Percentiles rank a stretch among this genome's conserved stretches.
phyloP scores from a whole-genome alignment of 2,888 invertebrate species.

The Ctena decussata region DNA sequence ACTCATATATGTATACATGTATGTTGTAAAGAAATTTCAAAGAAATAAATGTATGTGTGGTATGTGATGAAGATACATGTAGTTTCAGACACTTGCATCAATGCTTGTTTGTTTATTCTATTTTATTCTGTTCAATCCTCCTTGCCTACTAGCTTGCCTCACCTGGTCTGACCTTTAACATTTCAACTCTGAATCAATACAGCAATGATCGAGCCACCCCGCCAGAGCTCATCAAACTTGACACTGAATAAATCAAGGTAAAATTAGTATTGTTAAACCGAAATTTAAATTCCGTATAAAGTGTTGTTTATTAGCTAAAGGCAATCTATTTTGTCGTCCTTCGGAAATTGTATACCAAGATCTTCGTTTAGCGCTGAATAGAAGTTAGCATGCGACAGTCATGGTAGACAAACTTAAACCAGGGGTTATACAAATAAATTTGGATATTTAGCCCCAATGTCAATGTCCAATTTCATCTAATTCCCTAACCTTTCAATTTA shows the following conservation, averaged over 20 bases:
- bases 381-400: slow-evolving; percentile 7
- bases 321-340: neutral
- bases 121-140: too few relatives aligned
- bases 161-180: neutral
- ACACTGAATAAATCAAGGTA: slow-evolving; percentile 1
- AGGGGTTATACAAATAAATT: slow-evolving; percentile 12
- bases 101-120: too few relatives aligned
- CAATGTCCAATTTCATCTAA: slow-evolving; percentile 16
- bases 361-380: neutral
- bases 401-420: slow-evolving; percentile 2
- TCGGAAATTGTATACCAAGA: neutral
- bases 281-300: slow-evolving; percentile 14
- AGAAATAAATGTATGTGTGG: too few relatives aligned
- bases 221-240: neutral
- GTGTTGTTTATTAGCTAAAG: slow-evolving; percentile 12
- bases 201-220: slow-evolving; percentile 7
- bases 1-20: too few relatives aligned
- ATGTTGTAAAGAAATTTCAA: too few relatives aligned
- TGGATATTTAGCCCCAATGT: slow-evolving; percentile 16
- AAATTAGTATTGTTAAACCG: slow-evolving; percentile 10
- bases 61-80: too few relatives aligned
- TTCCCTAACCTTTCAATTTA: neutral
- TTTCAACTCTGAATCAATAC: slow-evolving; percentile 3
- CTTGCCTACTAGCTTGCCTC: too few relatives aligned
- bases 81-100: too few relatives aligned